A percentile compares a stretch with the other conserved stretches of the same genome.
phyloP scores from a whole-genome alignment of 2,797 vertebrate species.

The Petrocephalus sullivani region DNA sequence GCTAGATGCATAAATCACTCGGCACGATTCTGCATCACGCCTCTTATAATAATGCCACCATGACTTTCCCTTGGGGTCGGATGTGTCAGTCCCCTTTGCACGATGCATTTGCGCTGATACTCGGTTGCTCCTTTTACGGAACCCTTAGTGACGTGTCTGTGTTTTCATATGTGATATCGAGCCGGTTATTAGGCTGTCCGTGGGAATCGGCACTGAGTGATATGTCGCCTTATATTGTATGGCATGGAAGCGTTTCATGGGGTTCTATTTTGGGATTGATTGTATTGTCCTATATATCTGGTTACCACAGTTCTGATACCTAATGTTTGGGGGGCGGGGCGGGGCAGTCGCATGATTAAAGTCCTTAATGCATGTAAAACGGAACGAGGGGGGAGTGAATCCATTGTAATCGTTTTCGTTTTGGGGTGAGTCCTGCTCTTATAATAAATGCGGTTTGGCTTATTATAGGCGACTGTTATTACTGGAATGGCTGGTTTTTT shows the following conservation, averaged over 20 bases:
- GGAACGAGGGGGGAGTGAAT: neutral
- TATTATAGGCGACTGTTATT: neutral
- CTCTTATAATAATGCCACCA: neutral
- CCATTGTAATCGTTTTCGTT: neutral
- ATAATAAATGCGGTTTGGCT: neutral
- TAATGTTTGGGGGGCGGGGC: neutral
- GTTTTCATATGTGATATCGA: neutral
- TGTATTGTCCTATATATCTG: slow-evolving; percentile 2
- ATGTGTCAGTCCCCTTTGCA: neutral
- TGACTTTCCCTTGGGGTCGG: neutral
- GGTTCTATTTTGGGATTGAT: neutral
- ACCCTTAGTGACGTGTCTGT: neutral
- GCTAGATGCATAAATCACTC: neutral
- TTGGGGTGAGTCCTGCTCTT: neutral
- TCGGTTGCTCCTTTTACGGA: neutral
- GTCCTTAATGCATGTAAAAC: neutral
- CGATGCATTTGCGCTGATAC: neutral
- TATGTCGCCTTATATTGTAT: neutral
- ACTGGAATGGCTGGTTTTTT: neutral
- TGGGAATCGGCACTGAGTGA: neutral
- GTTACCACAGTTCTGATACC: neutral
- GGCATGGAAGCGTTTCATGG: neutral
- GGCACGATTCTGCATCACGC: neutral
- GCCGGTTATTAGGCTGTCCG: neutral
- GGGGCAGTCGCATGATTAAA: neutral